Conservation (phyloP, 2,797 vertebrate species). For the Chrosomus eos region DNA sequence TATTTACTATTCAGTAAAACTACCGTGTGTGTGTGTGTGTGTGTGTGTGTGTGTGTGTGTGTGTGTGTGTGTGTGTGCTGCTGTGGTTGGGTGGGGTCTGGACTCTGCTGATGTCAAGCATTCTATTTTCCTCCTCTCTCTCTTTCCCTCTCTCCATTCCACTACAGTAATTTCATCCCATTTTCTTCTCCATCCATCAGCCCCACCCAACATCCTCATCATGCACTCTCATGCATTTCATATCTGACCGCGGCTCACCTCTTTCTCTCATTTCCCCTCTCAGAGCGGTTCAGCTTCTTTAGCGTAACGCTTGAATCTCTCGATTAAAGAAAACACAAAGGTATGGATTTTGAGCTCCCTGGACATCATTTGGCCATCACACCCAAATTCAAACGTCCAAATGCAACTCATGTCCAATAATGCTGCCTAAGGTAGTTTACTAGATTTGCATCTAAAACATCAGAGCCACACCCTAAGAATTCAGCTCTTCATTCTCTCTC, state of each 20-base stretch:
- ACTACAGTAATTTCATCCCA: conserved; percentile 3
- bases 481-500: not conserved
- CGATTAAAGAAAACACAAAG: not conserved
- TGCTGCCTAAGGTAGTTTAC: not conserved
- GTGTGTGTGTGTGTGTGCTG: conserved; percentile 27
- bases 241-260: not conserved
- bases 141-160: conserved; percentile 7
- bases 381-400: not conserved
- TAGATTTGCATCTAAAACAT: not conserved
- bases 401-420: not conserved
- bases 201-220: conserved; percentile 22
- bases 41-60: not conserved
- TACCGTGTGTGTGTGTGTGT: too few species aligned
- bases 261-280: not conserved
- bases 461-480: not conserved
- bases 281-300: not conserved
- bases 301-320: not conserved
- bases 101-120: conserved; percentile 39
- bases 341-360: not conserved
- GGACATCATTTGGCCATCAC: not conserved
- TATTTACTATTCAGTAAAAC: conserved; percentile 31
- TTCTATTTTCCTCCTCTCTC: conserved; percentile 13
- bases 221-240: conserved; percentile 21
- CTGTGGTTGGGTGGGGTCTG: conserved; percentile 31
- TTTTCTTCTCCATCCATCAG: conserved; percentile 27